phyloP scores from a whole-genome alignment of 2,797 vertebrate species.

The Gephyroberyx darwinii region DNA sequence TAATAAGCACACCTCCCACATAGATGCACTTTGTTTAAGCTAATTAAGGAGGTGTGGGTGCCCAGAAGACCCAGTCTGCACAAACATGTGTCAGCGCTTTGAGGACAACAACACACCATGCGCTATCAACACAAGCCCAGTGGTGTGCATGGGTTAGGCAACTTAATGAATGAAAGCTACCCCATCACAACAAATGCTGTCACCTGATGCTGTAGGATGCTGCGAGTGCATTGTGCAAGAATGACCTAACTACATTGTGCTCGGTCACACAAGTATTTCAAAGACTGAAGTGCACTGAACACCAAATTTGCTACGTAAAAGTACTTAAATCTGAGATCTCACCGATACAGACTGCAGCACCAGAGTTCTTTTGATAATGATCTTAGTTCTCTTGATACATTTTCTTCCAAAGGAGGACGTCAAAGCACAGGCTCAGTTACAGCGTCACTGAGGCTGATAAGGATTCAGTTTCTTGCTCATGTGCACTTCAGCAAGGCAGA shows the following conservation, averaged over 20 bases:
- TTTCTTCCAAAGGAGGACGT: no score
- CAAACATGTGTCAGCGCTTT: constrained; percentile 77
- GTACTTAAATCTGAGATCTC: no score
- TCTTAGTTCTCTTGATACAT: no score
- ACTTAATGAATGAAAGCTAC: constrained; percentile 28
- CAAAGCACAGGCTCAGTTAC: no score
- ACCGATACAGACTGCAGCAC: no score
- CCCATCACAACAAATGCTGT: constrained; percentile 1
- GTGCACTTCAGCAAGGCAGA: no score
- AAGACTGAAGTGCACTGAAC: no score
- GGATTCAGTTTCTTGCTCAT: no score
- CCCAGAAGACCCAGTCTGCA: constrained; percentile 48
- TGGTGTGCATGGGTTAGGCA: constrained; percentile 24
- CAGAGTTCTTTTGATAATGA: no score
- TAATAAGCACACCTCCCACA: constrained; percentile 44
- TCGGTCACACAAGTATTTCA: no score
- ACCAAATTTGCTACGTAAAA: no score
- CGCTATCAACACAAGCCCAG: constrained; percentile 64
- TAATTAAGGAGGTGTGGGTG: constrained; percentile 74
- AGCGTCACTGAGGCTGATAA: no score
- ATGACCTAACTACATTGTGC: background rate
- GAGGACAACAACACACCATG: constrained; percentile 50
- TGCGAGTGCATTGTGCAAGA: background rate
- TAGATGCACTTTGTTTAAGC: constrained; percentile 61
- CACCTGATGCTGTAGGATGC: background rate